Conservation (phyloP, 2,888 invertebrate species). For the Calameuta pallipes region DNA sequence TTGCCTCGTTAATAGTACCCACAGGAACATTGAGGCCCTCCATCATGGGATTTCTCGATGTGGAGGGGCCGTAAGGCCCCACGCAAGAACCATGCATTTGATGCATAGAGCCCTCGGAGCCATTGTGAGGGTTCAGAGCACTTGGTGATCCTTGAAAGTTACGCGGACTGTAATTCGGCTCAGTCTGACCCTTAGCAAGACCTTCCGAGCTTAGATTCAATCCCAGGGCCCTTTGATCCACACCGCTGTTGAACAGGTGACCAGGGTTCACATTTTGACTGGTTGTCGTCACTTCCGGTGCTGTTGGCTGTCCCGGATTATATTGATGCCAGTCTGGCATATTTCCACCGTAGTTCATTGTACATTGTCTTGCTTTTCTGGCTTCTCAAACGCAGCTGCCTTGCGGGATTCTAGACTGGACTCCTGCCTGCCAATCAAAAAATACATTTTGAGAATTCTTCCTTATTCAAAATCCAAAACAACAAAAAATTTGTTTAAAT, state of each 20-base stretch:
- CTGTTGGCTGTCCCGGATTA: conserved; percentile 53
- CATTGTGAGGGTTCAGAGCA: conserved; percentile 21
- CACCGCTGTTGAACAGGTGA: conserved; percentile 48
- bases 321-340: conserved; percentile 65
- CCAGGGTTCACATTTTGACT: conserved; percentile 51
- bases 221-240: conserved; percentile 46
- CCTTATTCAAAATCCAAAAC: not conserved
- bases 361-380: conserved; percentile 45
- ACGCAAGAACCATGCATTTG: conserved; percentile 51
- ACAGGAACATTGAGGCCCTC: conserved; percentile 42
- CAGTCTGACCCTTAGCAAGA: conserved; percentile 48
- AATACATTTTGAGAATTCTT: not conserved
- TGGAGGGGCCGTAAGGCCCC: conserved; percentile 46
- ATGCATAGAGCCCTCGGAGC: conserved; percentile 41
- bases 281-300: conserved; percentile 42
- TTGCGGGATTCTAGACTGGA: not conserved
- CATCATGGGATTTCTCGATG: conserved; percentile 46
- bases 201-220: conserved; percentile 45
- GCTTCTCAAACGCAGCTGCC: conserved; percentile 2
- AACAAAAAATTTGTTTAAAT: not conserved
- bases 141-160: conserved; percentile 40
- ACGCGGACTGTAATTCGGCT: conserved; percentile 39
- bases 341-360: conserved; percentile 63
- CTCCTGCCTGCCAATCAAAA: not conserved
- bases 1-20: conserved; percentile 42